phyloP scores from a whole-genome alignment of 2,888 invertebrate species.

The Trissoscelio sp. region DNA sequence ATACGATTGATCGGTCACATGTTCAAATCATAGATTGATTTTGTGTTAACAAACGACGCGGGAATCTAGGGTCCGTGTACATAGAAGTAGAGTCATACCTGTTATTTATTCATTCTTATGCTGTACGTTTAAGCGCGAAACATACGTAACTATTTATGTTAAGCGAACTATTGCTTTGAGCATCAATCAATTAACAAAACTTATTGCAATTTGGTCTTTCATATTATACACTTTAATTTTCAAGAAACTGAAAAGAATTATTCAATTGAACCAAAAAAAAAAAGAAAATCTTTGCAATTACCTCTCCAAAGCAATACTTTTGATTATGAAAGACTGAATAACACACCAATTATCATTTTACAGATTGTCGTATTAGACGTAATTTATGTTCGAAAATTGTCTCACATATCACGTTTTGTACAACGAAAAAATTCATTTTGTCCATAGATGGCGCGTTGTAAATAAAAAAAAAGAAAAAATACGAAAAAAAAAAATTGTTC shows the following conservation, averaged over 20 bases:
- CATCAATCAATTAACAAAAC: constrained; percentile 21
- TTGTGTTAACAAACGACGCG: constrained; percentile 44
- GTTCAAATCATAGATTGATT: constrained; percentile 5
- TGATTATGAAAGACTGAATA: constrained; percentile 48
- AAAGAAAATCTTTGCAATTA: neutral
- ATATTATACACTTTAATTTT: too few species aligned
- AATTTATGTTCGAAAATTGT: constrained; percentile 39
- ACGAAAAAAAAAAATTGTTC: too few species aligned
- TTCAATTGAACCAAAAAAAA: neutral
- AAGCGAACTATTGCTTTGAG: constrained; percentile 58
- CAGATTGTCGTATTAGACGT: constrained; percentile 26
- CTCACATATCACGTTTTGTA: constrained; percentile 42
- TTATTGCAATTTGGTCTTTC: constrained; percentile 20
- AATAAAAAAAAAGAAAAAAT: too few species aligned
- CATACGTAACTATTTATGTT: constrained; percentile 70
- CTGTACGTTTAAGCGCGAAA: constrained; percentile 70
- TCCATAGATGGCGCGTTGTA: constrained; percentile 5
- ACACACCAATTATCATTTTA: constrained; percentile 23
- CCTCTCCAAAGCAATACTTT: constrained; percentile 51
- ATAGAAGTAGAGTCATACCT: constrained; percentile 74
- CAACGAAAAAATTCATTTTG: neutral
- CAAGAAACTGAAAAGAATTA: too few species aligned
- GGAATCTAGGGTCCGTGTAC: constrained; percentile 73
- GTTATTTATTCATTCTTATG: constrained; percentile 79
- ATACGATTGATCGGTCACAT: neutral